Conservation (phyloP, 2,888 invertebrate species). For the Margaritifera margaritifera region DNA sequence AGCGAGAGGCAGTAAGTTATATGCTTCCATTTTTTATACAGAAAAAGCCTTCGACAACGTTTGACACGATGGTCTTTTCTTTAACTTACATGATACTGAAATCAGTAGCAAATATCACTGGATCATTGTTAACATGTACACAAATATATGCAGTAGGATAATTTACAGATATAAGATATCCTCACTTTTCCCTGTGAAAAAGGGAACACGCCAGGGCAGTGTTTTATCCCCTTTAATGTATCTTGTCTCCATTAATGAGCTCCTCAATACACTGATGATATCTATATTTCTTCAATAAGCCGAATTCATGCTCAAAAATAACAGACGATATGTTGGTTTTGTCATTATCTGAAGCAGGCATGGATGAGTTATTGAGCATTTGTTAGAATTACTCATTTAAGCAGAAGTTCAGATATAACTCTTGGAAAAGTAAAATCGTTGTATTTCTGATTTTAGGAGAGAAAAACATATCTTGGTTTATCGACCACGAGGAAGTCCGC, state of each 20-base stretch:
- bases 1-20: neutral
- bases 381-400: too few species aligned
- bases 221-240: conserved; percentile 12
- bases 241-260: conserved; percentile 9
- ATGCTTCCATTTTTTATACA: conserved; percentile 6
- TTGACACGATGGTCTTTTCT: conserved; percentile 7
- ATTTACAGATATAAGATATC: conserved; percentile 1
- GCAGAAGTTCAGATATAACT: too few species aligned
- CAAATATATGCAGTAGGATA: neutral
- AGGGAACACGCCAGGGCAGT: conserved; percentile 13
- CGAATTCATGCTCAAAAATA: conserved; percentile 7
- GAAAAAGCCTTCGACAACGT: conserved; percentile 6
- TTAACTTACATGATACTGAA: conserved; percentile 4
- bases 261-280: conserved; percentile 4
- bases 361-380: too few species aligned
- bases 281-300: conserved; percentile 1
- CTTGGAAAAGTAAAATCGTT: too few species aligned
- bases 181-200: too few species aligned
- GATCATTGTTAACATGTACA: neutral
- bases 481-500: too few species aligned
- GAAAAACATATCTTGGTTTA: too few species aligned
- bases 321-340: conserved; percentile 16
- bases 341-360: conserved; percentile 3
- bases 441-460: too few species aligned
- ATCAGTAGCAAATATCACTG: conserved; percentile 3